phyloP scores from a whole-genome alignment of 2,888 invertebrate species.

The Resseliella maxima region DNA sequence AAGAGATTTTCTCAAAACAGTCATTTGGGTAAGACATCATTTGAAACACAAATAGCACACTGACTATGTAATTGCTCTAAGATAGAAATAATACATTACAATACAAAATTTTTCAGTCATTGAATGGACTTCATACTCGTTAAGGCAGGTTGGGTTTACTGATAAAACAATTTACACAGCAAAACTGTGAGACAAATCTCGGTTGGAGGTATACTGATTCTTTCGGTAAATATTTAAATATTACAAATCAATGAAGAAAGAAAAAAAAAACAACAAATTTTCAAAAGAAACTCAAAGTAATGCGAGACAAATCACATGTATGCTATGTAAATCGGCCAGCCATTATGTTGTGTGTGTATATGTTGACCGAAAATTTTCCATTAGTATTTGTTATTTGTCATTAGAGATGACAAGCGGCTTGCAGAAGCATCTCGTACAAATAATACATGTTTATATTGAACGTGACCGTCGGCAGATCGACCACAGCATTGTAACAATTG shows the following conservation, averaged over 20 bases:
- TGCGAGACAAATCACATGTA: neutral
- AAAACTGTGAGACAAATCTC: neutral
- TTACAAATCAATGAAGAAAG: neutral
- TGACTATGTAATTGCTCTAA: too few relatives aligned
- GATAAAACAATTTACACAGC: neutral
- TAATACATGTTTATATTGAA: neutral
- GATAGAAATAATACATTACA: too few relatives aligned
- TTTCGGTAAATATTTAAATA: neutral
- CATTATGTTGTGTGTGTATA: neutral
- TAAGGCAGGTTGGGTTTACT: neutral
- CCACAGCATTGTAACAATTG: neutral
- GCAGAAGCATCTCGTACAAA: too few relatives aligned
- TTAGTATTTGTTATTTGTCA: neutral
- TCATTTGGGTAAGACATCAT: too few relatives aligned
- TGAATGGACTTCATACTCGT: neutral
- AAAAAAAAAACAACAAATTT: neutral
- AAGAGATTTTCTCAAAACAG: too few relatives aligned
- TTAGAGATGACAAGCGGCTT: slow-evolving; percentile 6
- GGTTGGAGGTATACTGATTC: too few relatives aligned
- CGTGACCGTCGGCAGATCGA: slow-evolving; percentile 52
- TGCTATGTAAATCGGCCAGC: neutral
- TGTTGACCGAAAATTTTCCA: neutral
- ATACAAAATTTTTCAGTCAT: neutral
- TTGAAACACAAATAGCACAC: neutral
- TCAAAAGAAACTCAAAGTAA: neutral